Base-by-base conservation (phyloP, 1,140 invertebrate species). In the Orussus abietinus region DNA sequence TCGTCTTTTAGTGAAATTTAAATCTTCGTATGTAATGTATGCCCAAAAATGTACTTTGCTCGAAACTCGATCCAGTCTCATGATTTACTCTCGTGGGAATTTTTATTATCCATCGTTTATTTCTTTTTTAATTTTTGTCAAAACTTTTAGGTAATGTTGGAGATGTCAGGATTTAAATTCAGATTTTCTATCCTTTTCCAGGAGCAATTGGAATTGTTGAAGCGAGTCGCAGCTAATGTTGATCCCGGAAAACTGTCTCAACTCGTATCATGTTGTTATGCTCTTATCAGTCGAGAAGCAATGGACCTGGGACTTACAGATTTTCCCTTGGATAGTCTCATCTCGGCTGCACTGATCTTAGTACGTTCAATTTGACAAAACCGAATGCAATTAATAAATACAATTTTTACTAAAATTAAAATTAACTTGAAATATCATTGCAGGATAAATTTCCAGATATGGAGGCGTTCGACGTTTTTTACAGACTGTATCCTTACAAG, bases 261-360 rank as follows among this genome's bases (percentile, higher is more conserved):
- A 58, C 58, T 96, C 3, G 56, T 94, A 5, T 89, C 87, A 57
- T 74, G 90, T 77, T 64, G 82, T 73, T 76, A 79, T 46, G 86
- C 89, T 4, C 77, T 96, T 21, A 67, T 85, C 31, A 84, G 85
- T 1, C 77, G 78, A 59, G 78, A 92, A 73, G 78, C 79, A 43
- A 56, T 77, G 55, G 64, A 77, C 57, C 62, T 92, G 17, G 84
- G 81, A 35, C 67, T 97, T 25, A 91, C 92, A 0, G 91, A 96
- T 72, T 96, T 97, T 69, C 94, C 95, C 0, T 60, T 95, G 1
- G 89, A 95, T 55, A 94, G 85, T 75, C 59, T 96, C 10, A 58
- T 69, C 1, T 62, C 74, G 4, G 80, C 81, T 13, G 82, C 83
- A 0, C 65, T 77, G 55, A 82, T 96, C 53, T 62, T 95, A 80